These are phyloP conservation scores for Drosophila parthenogenetica DNA, from an alignment of 2,888 invertebrate species.

Conservation along the genomic window DNA sequence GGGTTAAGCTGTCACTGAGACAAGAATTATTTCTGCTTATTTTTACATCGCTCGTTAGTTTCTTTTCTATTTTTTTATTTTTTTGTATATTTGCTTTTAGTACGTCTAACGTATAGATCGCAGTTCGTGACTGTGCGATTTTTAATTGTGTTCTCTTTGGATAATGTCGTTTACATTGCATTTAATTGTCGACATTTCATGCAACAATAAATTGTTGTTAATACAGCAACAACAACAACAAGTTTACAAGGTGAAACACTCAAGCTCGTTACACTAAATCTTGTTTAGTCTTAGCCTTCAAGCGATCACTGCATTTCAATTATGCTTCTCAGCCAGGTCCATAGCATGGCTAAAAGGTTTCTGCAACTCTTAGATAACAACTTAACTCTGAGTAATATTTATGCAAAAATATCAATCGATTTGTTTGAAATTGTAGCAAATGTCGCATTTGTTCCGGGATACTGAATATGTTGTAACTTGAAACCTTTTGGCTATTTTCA, in stretches of 20 bases:
- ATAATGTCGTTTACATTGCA: constrained; percentile 66
- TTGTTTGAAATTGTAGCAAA: constrained; percentile 41
- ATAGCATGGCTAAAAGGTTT: constrained; percentile 14
- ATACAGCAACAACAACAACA: neutral
- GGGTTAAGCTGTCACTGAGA: constrained; percentile 79
- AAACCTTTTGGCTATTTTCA: neutral
- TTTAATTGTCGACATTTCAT: constrained; percentile 77
- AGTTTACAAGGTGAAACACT: constrained; percentile 61
- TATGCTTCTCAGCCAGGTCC: constrained; percentile 30
- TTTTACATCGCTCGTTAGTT: constrained; percentile 71
- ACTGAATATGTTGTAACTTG: constrained; percentile 22
- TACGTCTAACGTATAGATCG: constrained; percentile 50
- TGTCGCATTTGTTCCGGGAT: constrained; percentile 49
- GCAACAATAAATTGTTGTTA: constrained; percentile 68
- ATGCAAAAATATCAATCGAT: constrained; percentile 51
- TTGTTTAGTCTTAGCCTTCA: constrained; percentile 33
- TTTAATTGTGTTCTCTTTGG: constrained; percentile 50
- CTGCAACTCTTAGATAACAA: constrained; percentile 32
- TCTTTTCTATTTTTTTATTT: constrained; percentile 10
- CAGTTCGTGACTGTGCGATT: constrained; percentile 71
- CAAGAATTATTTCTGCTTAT: constrained; percentile 79
- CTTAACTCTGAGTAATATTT: constrained; percentile 11
- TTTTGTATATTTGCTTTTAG: constrained; percentile 19
- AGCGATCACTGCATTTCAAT: constrained; percentile 36
- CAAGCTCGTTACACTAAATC: constrained; percentile 27